phyloP scores from a whole-genome alignment of 1,140 invertebrate species.

The Apis mellifera region DNA sequence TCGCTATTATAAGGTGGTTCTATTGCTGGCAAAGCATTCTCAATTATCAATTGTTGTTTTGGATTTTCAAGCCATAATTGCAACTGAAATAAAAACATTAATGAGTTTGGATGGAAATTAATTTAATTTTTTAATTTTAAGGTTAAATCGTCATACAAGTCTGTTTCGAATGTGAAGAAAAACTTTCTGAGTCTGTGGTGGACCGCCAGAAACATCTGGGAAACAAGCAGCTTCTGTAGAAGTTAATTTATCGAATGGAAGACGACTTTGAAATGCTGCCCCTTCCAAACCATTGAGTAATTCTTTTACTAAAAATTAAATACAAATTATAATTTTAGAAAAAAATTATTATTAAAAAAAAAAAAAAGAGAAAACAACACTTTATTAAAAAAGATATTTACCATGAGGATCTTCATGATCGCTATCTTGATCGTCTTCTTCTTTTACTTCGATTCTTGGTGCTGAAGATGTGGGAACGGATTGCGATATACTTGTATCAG shows the following conservation, averaged over 20 bases:
- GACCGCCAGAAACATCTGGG: conserved; percentile 92
- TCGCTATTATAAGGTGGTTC: conserved; percentile 97
- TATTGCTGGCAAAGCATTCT: conserved; percentile 90
- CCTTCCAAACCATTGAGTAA: conserved; percentile 89
- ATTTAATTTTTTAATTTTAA: not conserved
- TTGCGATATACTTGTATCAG: conserved; percentile 64
- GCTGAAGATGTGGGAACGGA: conserved; percentile 62
- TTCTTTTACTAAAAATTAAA: conserved; percentile 76
- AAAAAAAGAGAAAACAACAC: no score
- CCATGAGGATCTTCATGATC: conserved; percentile 80
- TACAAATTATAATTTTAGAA: conserved; percentile 54
- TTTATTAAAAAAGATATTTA: conserved; percentile 45
- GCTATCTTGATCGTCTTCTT: conserved; percentile 79
- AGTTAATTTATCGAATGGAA: conserved; percentile 97
- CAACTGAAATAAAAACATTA: conserved; percentile 82
- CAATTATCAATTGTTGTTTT: conserved; percentile 93
- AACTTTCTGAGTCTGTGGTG: conserved; percentile 92
- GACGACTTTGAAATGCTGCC: conserved; percentile 94
- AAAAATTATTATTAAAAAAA: not conserved
- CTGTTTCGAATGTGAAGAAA: conserved; percentile 97
- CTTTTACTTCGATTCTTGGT: conserved; percentile 75
- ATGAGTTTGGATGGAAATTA: conserved; percentile 4
- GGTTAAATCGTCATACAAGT: conserved; percentile 82
- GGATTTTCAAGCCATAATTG: conserved; percentile 99
- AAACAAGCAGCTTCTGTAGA: conserved; percentile 96